Base-by-base conservation (phyloP, 2,888 invertebrate genomes). In the Myopa tessellatipennis region DNA sequence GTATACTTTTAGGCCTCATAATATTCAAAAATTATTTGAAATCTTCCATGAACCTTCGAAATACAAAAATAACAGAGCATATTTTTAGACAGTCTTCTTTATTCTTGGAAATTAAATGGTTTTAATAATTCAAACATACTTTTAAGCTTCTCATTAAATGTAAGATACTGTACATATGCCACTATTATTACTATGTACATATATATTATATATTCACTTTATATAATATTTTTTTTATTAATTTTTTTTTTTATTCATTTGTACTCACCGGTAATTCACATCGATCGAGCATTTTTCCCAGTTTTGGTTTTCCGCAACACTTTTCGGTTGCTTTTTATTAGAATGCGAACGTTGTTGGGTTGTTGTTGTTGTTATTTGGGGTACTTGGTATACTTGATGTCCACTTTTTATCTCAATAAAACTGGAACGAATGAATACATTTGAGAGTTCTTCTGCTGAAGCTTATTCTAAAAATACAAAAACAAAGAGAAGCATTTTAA, bases 221-320 rank as follows among this genome's bases (percentile, higher is more conserved):
- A 38, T n/a, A 36, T 61, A 73, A 26, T 12, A 34, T 4, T 16
- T 68, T n/a, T 50, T 52, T 45, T 74, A 61, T 55, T 61, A 67
- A 26, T 63, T 68, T 16, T 1, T 61, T 5, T 36, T 68, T n/a
- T 50, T 73, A 14, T 7, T 34, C 74, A 4, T 63, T 61, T 6
- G n/a, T 60, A 84, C 86, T 85, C 83, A 87, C 87, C 86, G 87
- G 87, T 87, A 87, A 86, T 86, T 87, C 87, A 83, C 87, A 87
- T 85, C 87, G 87, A 87, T 87, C 87, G 84, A 87, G 85, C 87
- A 87, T 87, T 81, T 81, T 82, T 78, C 14, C 40, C 34, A 79
- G 69, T 80, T 78, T 65, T 12, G 69, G 10, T 74, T 63, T 34
- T 68, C 8, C 12, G 82, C 74, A 79, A 73, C 69, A 81, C 69